Conservation (phyloP, 2,888 invertebrate genomes). For the Cataglyphis livida region DNA sequence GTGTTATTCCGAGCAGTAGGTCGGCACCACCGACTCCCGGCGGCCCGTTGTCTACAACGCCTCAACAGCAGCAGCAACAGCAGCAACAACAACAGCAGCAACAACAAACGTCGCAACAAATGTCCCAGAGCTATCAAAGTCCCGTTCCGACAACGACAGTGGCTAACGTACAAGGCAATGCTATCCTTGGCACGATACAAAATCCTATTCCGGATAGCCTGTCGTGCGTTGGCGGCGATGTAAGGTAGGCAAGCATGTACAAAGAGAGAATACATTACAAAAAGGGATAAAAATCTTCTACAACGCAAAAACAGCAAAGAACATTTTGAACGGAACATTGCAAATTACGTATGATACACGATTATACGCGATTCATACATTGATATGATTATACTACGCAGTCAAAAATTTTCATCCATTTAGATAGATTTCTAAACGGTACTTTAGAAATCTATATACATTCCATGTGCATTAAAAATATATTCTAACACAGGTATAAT, state of each 20-base stretch:
- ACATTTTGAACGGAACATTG: slow-evolving; percentile 17
- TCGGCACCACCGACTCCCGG: slow-evolving; percentile 87
- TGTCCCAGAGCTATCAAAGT: slow-evolving; percentile 84
- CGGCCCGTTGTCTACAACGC: slow-evolving; percentile 80
- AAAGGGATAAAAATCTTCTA: slow-evolving; percentile 37
- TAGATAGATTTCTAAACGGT: slow-evolving; percentile 12
- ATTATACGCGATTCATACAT: slow-evolving; percentile 18
- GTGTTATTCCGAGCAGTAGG: slow-evolving; percentile 85
- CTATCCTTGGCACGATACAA: slow-evolving; percentile 82
- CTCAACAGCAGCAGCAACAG: slow-evolving; percentile 77
- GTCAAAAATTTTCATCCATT: slow-evolving; percentile 1
- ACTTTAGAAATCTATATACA: slow-evolving; percentile 25
- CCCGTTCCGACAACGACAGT: slow-evolving; percentile 80
- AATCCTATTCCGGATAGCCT: slow-evolving; percentile 86
- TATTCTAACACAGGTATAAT: background rate
- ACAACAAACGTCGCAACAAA: slow-evolving; percentile 79
- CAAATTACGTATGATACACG: slow-evolving; percentile 6
- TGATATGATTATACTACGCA: slow-evolving; percentile 13
- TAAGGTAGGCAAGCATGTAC: slow-evolving; percentile 85
- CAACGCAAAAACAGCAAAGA: slow-evolving; percentile 36
- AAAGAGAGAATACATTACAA: slow-evolving; percentile 57
- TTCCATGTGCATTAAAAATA: slow-evolving; percentile 33
- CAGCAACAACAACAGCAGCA: slow-evolving; percentile 79
- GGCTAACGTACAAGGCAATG: slow-evolving; percentile 78
- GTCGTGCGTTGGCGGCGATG: slow-evolving; percentile 88